phyloP scores from a whole-genome alignment of 2,888 invertebrate genomes.

The Ormyrus nitidulus region DNA sequence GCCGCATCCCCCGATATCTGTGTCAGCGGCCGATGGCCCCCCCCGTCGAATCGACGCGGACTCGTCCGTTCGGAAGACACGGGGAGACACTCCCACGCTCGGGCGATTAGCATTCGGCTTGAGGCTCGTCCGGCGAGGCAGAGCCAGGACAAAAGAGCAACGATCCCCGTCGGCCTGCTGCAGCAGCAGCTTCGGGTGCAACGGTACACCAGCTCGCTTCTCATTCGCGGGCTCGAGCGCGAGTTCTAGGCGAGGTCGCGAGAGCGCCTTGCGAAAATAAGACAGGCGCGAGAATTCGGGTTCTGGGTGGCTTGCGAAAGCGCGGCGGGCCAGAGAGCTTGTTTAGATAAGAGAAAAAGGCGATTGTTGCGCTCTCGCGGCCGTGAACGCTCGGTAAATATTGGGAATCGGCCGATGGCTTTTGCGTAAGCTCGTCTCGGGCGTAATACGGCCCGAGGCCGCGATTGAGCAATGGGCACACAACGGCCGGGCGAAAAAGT shows the following conservation, averaged over 20 bases:
- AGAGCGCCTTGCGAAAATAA: slow-evolving; percentile 9
- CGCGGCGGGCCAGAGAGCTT: too few species aligned
- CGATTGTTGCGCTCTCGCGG: slow-evolving; percentile 16
- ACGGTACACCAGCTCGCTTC: slow-evolving; percentile 62
- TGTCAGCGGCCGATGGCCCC: not conserved
- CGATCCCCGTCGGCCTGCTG: slow-evolving; percentile 31
- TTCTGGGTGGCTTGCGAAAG: too few species aligned
- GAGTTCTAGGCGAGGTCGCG: slow-evolving; percentile 72
- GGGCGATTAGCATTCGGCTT: slow-evolving; percentile 48
- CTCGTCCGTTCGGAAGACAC: not conserved
- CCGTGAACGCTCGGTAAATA: slow-evolving; percentile 33
- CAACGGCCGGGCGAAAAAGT: too few species aligned
- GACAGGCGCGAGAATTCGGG: not conserved
- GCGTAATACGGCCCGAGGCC: not conserved
- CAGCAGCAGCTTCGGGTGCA: slow-evolving; percentile 53
- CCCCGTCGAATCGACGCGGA: not conserved
- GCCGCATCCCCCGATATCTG: not conserved
- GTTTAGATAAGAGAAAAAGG: slow-evolving; percentile 5
- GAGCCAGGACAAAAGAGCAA: slow-evolving; percentile 51
- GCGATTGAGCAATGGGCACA: too few species aligned
- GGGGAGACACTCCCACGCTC: not conserved
- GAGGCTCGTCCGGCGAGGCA: not conserved
- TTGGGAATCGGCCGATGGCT: slow-evolving; percentile 6
- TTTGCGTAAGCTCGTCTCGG: slow-evolving; percentile 4
- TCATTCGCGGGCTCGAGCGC: slow-evolving; percentile 58